phyloP scores from a whole-genome alignment of 2,113 vertebrate genomes.

The Mirounga angustirostris region DNA sequence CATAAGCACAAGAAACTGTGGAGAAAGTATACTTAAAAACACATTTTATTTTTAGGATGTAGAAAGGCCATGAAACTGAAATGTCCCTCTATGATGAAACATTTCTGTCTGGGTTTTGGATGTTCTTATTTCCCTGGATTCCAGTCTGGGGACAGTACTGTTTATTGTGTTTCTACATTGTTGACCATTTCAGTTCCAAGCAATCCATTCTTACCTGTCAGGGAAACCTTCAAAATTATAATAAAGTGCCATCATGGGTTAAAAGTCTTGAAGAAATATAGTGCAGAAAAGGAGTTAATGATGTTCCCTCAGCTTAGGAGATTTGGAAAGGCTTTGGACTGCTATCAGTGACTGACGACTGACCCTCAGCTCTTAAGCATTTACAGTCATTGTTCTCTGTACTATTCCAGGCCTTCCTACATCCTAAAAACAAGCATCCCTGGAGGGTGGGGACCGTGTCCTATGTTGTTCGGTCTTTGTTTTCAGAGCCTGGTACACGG shows the following conservation, averaged over 20 bases:
- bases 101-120: neutral
- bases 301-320: neutral
- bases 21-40: neutral
- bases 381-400: neutral
- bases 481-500: neutral
- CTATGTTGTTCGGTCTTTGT: neutral
- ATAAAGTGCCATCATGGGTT: neutral
- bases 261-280: neutral
- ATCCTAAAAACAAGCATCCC: neutral
- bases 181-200: conserved; percentile 51
- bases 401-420: neutral
- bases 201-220: conserved; percentile 60
- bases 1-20: neutral
- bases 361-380: neutral
- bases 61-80: neutral
- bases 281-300: neutral
- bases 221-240: conserved; percentile 37
- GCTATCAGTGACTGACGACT: neutral
- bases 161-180: neutral
- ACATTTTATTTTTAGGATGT: neutral
- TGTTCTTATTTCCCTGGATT: neutral
- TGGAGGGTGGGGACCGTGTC: neutral
- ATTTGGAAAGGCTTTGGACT: neutral
- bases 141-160: neutral
- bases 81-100: neutral